A percentile compares a stretch with the other conserved stretches of the same genome.
These are phyloP conservation scores for Bombyx mandarina DNA, from an alignment of 1,140 invertebrate species.

Conservation along the genomic window DNA sequence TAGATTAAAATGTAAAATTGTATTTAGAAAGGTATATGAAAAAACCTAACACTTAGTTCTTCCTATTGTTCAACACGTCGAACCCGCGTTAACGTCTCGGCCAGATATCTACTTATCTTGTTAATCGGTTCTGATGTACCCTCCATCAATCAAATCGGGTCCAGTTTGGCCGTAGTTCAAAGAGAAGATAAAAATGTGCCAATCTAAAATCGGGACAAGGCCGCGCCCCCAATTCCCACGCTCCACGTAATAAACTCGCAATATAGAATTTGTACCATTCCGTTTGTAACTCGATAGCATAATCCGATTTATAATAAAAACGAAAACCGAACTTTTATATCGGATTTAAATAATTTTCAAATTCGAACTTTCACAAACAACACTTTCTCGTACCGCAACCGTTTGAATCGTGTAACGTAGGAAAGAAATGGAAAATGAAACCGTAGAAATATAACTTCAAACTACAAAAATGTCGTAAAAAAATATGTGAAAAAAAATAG, in stretches of 20 bases:
- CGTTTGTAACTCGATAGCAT: conserved; percentile 1
- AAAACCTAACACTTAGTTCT: no score
- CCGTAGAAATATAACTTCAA: not conserved
- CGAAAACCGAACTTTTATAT: no score
- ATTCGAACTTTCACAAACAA: no score
- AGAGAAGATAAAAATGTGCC: conserved; percentile 64
- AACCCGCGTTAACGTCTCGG: no score
- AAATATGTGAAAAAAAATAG: not conserved
- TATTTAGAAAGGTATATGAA: no score
- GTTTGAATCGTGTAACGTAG: no score
- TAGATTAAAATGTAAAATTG: no score
- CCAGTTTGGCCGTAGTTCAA: conserved; percentile 37
- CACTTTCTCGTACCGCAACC: no score
- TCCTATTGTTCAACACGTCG: no score
- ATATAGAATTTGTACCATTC: conserved; percentile 18
- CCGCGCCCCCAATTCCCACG: conserved; percentile 44
- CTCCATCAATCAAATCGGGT: conserved; percentile 21
- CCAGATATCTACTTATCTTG: not conserved
- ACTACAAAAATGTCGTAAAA: not conserved
- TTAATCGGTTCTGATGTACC: conserved; percentile 11
- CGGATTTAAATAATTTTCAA: no score
- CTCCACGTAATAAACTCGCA: conserved; percentile 31
- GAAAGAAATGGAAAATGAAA: not conserved
- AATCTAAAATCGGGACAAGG: conserved; percentile 63
- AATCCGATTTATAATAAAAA: no score